Conservation (phyloP, 1,140 invertebrate genomes). For the Lasaia peninsularis region DNA sequence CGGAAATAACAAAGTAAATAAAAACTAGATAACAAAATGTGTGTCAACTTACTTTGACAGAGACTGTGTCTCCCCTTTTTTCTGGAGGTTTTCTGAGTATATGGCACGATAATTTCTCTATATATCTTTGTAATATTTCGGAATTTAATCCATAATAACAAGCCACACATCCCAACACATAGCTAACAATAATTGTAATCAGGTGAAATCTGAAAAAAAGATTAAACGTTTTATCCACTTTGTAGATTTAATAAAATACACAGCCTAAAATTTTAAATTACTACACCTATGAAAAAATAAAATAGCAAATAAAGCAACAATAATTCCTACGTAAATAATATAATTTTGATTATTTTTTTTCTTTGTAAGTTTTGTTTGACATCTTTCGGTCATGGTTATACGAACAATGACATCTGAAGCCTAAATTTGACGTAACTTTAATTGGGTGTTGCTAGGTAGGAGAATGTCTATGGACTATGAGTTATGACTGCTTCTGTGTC, state of each 20-base stretch:
- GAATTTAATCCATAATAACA: constrained; percentile 64
- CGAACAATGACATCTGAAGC: constrained; percentile 59
- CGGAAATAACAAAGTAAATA: not conserved
- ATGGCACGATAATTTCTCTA: constrained; percentile 56
- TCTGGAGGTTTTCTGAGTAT: constrained; percentile 37
- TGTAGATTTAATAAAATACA: constrained; percentile 14
- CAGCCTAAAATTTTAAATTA: constrained; percentile 15
- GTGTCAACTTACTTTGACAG: constrained; percentile 45
- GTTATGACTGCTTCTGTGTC: too few species aligned
- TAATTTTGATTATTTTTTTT: constrained; percentile 69
- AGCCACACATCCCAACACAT: constrained; percentile 70
- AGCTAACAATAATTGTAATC: constrained; percentile 57
- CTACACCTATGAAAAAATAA: constrained; percentile 61
- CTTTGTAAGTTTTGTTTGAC: constrained; percentile 65
- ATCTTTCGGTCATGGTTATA: constrained; percentile 73
- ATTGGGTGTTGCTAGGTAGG: too few species aligned
- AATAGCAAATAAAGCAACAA: constrained; percentile 50
- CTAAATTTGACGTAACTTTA: too few species aligned
- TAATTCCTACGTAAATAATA: constrained; percentile 60
- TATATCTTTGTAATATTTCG: constrained; percentile 47
- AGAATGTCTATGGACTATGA: too few species aligned
- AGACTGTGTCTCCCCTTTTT: constrained; percentile 26
- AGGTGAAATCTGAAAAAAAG: constrained; percentile 67
- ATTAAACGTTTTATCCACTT: constrained; percentile 10
- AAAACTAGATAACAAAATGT: constrained; percentile 14